Percentiles rank a stretch among this genome's conserved stretches.
Conservation (phyloP, 35 echinoderm and acorn worm genomes). For the Heliocidaris erythrogramma region DNA sequence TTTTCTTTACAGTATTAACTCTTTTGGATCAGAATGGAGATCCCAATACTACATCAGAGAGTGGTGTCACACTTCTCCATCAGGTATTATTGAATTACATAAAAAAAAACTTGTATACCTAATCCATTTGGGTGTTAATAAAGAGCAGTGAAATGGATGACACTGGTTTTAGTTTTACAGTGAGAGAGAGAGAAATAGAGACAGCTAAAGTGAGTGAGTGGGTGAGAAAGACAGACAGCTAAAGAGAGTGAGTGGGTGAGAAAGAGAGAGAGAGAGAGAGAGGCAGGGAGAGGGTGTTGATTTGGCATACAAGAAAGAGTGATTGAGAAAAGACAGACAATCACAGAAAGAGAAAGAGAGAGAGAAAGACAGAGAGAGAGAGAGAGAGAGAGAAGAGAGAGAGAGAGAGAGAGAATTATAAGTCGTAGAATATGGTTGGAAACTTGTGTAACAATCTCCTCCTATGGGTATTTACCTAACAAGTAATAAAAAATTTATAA, state of each 20-base stretch:
- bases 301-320: too few species aligned
- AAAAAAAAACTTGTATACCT: neutral
- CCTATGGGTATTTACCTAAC: too few species aligned
- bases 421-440: too few species aligned
- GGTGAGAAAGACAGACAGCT: neutral
- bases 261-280: neutral
- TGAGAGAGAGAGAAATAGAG: neutral
- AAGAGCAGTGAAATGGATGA: neutral
- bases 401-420: too few species aligned
- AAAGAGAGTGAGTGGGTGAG: neutral
- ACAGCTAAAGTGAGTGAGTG: too few species aligned
- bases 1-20: slow-evolving; percentile 66
- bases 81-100: slow-evolving; percentile 61
- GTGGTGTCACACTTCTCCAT: slow-evolving; percentile 81
- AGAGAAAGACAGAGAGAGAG: too few species aligned
- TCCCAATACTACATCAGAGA: slow-evolving; percentile 80
- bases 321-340: too few species aligned
- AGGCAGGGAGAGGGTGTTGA: neutral
- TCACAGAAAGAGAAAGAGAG: too few species aligned
- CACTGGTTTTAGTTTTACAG: neutral
- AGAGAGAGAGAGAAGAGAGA: too few species aligned
- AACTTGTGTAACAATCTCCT: too few species aligned
- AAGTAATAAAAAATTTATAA: too few species aligned
- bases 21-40: slow-evolving; percentile 84
- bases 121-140: neutral